phyloP scores from a whole-genome alignment of 2,888 invertebrate species.

The Synanthedon tipuliformis region DNA sequence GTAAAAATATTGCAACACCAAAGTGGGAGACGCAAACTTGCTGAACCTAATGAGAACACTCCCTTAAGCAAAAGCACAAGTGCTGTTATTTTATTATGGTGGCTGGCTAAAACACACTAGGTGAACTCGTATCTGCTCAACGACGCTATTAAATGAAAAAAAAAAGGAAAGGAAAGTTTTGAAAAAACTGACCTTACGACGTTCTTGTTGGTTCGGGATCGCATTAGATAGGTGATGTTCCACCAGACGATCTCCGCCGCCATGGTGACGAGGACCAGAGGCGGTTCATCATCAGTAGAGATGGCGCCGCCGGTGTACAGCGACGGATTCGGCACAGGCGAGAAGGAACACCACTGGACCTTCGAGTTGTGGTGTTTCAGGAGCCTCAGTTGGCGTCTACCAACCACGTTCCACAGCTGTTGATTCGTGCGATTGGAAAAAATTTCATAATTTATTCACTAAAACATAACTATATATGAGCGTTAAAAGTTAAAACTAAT shows the following conservation, averaged over 20 bases:
- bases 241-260: conserved; percentile 72
- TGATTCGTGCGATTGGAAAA: too few species aligned
- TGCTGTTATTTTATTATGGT: too few species aligned
- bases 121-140: too few species aligned
- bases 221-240: conserved; percentile 54
- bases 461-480: too few species aligned
- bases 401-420: conserved; percentile 63
- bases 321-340: conserved; percentile 51
- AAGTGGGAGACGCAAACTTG: too few species aligned
- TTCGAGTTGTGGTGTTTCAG: conserved; percentile 65
- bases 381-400: conserved; percentile 38
- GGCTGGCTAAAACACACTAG: too few species aligned
- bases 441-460: too few species aligned
- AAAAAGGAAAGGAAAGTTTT: too few species aligned
- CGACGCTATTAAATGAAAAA: too few species aligned
- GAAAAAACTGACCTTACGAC: background rate
- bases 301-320: conserved; percentile 17
- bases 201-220: conserved; percentile 22
- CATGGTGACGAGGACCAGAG: conserved; percentile 65
- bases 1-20: too few species aligned
- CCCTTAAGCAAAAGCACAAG: too few species aligned
- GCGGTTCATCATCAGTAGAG: conserved; percentile 35
- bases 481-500: background rate
- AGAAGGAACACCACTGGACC: conserved; percentile 65
- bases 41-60: too few species aligned